phyloP scores from a whole-genome alignment of 1,140 invertebrate genomes.

The Cyphomyrmex costatus region DNA sequence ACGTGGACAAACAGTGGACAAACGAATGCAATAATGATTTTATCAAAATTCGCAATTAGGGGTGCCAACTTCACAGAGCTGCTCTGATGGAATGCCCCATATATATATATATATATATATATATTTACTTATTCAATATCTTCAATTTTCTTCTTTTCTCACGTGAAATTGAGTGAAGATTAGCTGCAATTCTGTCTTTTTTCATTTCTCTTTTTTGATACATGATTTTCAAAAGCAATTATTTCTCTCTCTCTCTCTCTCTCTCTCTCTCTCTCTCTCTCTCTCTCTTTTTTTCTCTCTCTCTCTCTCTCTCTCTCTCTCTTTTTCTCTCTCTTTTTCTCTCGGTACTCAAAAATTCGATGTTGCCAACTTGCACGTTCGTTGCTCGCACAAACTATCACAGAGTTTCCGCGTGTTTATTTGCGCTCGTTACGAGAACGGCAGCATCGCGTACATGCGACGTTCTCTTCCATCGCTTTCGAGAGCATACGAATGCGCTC shows the following conservation, averaged over 20 bases:
- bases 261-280: neutral
- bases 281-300: neutral
- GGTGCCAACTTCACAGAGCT: too few relatives aligned
- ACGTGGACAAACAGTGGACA: too few relatives aligned
- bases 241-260: neutral
- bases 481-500: slow-evolving; percentile 29
- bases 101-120: too few relatives aligned
- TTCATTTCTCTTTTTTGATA: neutral
- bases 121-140: slow-evolving; percentile 1
- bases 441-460: neutral
- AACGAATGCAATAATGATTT: too few relatives aligned
- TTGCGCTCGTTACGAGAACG: slow-evolving; percentile 13
- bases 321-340: too few relatives aligned
- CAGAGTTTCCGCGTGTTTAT: slow-evolving; percentile 45
- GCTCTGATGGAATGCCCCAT: too few relatives aligned
- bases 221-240: neutral
- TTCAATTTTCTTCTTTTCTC: neutral
- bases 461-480: slow-evolving; percentile 13
- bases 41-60: too few relatives aligned
- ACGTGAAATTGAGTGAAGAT: neutral
- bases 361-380: neutral
- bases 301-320: neutral
- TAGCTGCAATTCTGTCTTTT: neutral
- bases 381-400: neutral
- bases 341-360: neutral